Conservation (phyloP, 2,888 invertebrate species). For the Drymonia ruficornis region DNA sequence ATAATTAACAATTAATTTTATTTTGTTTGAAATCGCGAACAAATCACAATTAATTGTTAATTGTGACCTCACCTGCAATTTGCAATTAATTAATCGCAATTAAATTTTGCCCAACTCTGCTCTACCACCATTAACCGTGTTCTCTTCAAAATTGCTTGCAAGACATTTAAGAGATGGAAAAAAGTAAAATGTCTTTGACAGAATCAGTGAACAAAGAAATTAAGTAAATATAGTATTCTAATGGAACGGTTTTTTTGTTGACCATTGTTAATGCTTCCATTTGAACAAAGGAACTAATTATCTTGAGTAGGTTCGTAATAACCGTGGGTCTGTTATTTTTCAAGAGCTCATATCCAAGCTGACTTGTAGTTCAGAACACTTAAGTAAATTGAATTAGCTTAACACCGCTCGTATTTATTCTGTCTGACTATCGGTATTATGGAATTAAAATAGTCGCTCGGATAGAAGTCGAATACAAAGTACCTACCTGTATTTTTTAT, state of each 20-base stretch:
- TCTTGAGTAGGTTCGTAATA: conserved; percentile 17
- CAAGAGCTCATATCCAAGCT: conserved; percentile 8
- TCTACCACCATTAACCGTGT: no score
- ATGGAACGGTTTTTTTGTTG: not conserved
- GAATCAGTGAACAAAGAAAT: not conserved
- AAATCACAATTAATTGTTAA: no score
- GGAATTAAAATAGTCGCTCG: not conserved
- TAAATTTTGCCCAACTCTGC: no score
- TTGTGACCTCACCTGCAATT: no score
- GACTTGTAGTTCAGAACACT: conserved; percentile 24
- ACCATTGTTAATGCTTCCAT: not conserved
- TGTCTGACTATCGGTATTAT: not conserved
- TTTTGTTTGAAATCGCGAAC: no score
- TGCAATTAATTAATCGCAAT: no score
- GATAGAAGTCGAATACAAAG: no score
- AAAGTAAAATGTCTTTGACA: not conserved
- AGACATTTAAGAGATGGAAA: not conserved
- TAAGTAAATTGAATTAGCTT: conserved; percentile 24
- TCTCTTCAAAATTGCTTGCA: not conserved
- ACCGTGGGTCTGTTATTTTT: conserved; percentile 15
- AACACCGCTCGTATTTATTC: not conserved
- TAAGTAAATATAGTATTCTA: conserved; percentile 1
- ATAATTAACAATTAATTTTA: no score
- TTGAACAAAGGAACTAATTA: conserved; percentile 13
- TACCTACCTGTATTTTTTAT: no score